phyloP scores from a whole-genome alignment of 2,888 invertebrate genomes.

The Eilema depressum region DNA sequence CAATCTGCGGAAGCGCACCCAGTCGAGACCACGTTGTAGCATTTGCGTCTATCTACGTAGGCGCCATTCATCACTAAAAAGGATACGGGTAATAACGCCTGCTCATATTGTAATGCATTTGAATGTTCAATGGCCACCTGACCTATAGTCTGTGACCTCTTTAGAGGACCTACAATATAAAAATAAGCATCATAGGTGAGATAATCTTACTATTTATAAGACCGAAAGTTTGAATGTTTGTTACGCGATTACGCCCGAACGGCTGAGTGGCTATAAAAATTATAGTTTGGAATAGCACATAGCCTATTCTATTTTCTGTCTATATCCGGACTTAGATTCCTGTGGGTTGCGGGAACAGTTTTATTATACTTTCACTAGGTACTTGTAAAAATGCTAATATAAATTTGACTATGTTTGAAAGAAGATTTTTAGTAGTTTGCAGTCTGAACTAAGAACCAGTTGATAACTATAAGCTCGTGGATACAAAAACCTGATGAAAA shows the following conservation, averaged over 20 bases:
- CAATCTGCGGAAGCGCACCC: background rate
- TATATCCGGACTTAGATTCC: too few relatives aligned
- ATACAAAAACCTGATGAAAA: too few relatives aligned
- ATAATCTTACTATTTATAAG: background rate
- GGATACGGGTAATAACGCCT: slow-evolving; percentile 42
- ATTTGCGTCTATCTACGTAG: slow-evolving; percentile 35
- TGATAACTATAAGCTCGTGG: too few relatives aligned
- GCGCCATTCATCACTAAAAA: slow-evolving; percentile 48
- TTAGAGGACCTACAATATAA: slow-evolving; percentile 13
- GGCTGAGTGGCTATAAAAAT: background rate
- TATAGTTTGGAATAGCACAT: background rate
- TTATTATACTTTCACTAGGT: too few relatives aligned
- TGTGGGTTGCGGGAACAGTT: too few relatives aligned
- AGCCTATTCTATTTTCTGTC: too few relatives aligned
- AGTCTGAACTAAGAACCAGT: too few relatives aligned
- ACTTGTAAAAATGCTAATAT: too few relatives aligned
- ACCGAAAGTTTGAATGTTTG: background rate
- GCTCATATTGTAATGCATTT: slow-evolving; percentile 52
- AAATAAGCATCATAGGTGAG: slow-evolving; percentile 7
- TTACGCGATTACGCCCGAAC: background rate
- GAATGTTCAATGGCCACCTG: slow-evolving; percentile 41
- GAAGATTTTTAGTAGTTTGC: too few relatives aligned
- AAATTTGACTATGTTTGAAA: too few relatives aligned
- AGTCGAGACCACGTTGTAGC: background rate
- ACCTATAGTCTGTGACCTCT: slow-evolving; percentile 30